phyloP scores from a whole-genome alignment of 2,888 invertebrate species.

The Sisyra terminalis region DNA sequence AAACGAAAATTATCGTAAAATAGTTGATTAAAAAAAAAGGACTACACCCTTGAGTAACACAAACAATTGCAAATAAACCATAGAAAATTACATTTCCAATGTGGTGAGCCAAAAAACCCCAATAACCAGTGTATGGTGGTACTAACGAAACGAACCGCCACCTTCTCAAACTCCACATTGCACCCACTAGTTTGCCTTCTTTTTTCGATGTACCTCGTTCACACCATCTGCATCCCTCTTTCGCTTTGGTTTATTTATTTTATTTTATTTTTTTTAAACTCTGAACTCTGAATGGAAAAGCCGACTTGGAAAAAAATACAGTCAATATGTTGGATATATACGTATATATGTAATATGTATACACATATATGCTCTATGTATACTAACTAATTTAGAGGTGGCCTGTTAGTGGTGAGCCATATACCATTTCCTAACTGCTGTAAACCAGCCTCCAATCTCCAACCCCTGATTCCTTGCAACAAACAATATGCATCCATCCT shows the following conservation, averaged over 20 bases:
- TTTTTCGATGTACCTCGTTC: too few species aligned
- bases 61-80: constrained; percentile 1
- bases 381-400: constrained; percentile 6
- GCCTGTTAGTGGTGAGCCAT: constrained; percentile 5
- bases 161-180: too few species aligned
- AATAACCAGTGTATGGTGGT: constrained; percentile 4
- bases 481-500: too few species aligned
- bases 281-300: neutral
- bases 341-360: too few species aligned
- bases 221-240: too few species aligned
- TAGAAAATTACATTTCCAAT: constrained; percentile 8
- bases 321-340: neutral
- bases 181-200: too few species aligned
- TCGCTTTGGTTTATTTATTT: too few species aligned
- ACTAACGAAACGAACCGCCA: neutral
- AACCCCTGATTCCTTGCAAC: too few species aligned
- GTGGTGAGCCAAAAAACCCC: constrained; percentile 8
- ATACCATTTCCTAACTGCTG: constrained; percentile 3
- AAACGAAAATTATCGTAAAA: neutral
- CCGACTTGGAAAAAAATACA: constrained; percentile 1
- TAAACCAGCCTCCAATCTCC: neutral
- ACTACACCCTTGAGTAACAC: too few species aligned
- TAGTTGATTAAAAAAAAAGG: constrained; percentile 1
- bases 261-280: too few species aligned
- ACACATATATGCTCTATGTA: neutral